Base-by-base conservation (phyloP, 2,797 vertebrate genomes). In the Delichon dasypus region DNA sequence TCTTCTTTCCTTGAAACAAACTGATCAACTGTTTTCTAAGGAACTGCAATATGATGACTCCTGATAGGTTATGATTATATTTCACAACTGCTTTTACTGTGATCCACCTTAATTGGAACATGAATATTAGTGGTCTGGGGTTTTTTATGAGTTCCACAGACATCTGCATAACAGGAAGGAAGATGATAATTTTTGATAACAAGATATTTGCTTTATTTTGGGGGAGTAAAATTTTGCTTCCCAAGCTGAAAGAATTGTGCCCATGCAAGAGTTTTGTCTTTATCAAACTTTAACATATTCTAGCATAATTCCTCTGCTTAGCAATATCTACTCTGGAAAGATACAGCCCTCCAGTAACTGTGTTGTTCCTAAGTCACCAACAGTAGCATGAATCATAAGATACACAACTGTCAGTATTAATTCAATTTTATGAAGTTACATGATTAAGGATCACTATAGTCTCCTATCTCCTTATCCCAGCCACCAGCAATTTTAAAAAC, bases 161-260 rank as follows among this genome's bases (percentile, higher is more conserved):
- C 1, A 0, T 48, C 4, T 62, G 11, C 6, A 34, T 29, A 15
- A 9, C 5, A 55, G n/a, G 48, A 13, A 23, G 21, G 9, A 10
- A 82, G 34, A n/a, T 11, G 7, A 57, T 16, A 13, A 14, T 8
- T 26, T 65, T n/a, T 58, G 2, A 16, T 61, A 30, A 12, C 4
- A 42, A 42, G 34, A 36, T 62, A 86, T 81, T 83, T 72, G 0
- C 9, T 71, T 70, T 57, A 15, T 65, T 80, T n/a, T 29, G 62
- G 67, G 50, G 22, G 2, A 5, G n/a, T 61, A 21, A 71, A 38
- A 53, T 47, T 21, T 47, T 32, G 11, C 6, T 85, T 92, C 19
- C 10, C 26, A 75, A 76, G 34, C 5, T 57, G 60, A 88, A 83
- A 65, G 17, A 10, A 42, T 68, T 58, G 15, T 23, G 4, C 5